These are phyloP conservation scores for Listrodromus nycthemerus DNA, from an alignment of 2,888 invertebrate genomes.

Conservation along the genomic window DNA sequence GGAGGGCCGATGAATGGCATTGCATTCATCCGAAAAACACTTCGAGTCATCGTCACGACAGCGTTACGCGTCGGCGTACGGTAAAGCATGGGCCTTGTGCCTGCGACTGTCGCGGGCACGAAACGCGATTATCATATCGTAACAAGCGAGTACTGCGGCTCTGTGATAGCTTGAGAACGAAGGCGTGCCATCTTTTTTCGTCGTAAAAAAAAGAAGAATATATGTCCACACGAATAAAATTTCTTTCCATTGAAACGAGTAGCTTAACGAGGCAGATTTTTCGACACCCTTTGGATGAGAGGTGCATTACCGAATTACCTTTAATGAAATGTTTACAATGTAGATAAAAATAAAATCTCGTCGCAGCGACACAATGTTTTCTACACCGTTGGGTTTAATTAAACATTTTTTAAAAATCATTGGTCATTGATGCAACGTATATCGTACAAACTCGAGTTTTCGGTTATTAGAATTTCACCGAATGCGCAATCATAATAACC, in stretches of 20 bases:
- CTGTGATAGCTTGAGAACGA: constrained; percentile 30
- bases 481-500: constrained; percentile 6
- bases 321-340: background rate
- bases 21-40: constrained; percentile 76
- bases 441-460: background rate
- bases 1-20: constrained; percentile 73
- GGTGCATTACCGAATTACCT: background rate
- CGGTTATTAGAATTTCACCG: constrained; percentile 13
- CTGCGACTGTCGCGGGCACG: constrained; percentile 37
- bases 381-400: background rate
- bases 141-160: constrained; percentile 39
- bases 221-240: background rate
- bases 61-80: constrained; percentile 56
- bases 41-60: constrained; percentile 71
- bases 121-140: constrained; percentile 62
- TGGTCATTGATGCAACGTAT: constrained; percentile 4
- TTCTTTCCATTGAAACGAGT: background rate
- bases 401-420: background rate
- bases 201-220: no score
- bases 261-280: background rate
- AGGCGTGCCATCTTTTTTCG: background rate
- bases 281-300: background rate
- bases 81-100: constrained; percentile 36
- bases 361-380: background rate
- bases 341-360: background rate